Conservation (phyloP, 1,140 invertebrate genomes). For the Cyphomyrmex costatus region DNA sequence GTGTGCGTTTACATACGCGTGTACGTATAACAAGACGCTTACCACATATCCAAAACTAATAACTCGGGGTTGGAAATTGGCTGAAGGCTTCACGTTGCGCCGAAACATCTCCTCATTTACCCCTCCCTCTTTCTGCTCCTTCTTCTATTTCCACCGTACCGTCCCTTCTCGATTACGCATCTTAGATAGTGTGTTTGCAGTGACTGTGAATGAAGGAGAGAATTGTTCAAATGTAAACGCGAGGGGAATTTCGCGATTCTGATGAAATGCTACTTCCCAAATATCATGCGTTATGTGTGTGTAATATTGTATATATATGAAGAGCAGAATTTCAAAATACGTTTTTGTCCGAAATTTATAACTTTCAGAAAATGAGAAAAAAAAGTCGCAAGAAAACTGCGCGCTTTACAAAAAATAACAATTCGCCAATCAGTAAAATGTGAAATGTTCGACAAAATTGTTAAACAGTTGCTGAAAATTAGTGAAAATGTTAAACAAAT, state of each 20-base stretch:
- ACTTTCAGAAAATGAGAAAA: too few species aligned
- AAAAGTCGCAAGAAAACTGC: too few species aligned
- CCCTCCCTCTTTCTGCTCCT: not conserved
- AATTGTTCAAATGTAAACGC: slow-evolving; percentile 59
- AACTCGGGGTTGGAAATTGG: slow-evolving; percentile 64
- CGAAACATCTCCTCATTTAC: slow-evolving; percentile 51
- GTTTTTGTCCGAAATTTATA: too few species aligned
- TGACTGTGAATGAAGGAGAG: slow-evolving; percentile 45
- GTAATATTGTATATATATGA: not conserved
- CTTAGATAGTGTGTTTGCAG: slow-evolving; percentile 52
- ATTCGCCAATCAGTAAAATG: too few species aligned
- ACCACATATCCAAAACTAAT: slow-evolving; percentile 61
- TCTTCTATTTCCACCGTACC: not conserved
- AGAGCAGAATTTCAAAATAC: too few species aligned
- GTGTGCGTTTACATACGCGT: not conserved
- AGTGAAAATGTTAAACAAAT: too few species aligned
- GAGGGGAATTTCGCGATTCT: slow-evolving; percentile 29
- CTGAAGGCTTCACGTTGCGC: slow-evolving; percentile 49
- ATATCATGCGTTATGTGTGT: not conserved
- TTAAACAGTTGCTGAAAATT: too few species aligned
- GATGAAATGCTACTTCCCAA: slow-evolving; percentile 39
- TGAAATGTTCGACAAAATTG: too few species aligned
- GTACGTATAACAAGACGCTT: slow-evolving; percentile 34
- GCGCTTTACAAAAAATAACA: too few species aligned
- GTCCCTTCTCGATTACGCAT: slow-evolving; percentile 45